Percentiles rank a stretch among this genome's conserved stretches.
phyloP scores from a whole-genome alignment of 2,797 vertebrate species.

The Taenioides sp. region DNA sequence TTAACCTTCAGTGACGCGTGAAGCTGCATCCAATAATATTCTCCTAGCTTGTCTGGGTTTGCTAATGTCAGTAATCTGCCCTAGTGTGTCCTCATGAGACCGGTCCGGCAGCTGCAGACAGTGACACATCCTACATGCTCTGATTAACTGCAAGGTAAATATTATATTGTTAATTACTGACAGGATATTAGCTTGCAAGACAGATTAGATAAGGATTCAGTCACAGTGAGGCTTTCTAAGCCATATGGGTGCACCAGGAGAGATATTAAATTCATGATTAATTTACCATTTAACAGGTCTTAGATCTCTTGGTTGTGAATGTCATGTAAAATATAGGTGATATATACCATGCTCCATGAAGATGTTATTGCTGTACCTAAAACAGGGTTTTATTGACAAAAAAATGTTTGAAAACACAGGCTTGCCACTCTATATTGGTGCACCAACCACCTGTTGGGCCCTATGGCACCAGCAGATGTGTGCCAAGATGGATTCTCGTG shows the following conservation, averaged over 20 bases:
- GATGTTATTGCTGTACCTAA: no score
- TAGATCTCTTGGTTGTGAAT: neutral
- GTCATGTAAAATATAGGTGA: neutral
- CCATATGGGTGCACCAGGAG: neutral
- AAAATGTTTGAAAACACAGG: no score
- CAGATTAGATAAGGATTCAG: conserved; percentile 38
- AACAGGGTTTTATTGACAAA: no score
- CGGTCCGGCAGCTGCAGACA: conserved; percentile 34
- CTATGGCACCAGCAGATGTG: no score
- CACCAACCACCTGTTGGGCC: no score
- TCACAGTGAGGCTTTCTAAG: conserved; percentile 17
- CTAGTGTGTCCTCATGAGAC: conserved; percentile 22
- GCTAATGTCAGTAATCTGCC: conserved; percentile 21
- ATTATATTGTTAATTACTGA: conserved; percentile 47
- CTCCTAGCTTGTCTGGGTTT: conserved; percentile 28
- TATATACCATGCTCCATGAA: no score
- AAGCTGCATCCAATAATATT: conserved; percentile 36
- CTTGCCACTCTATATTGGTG: no score
- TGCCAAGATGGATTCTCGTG: no score
- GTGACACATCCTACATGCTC: conserved; percentile 35
- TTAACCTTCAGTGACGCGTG: conserved; percentile 37
- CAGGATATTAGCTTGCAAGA: conserved; percentile 34
- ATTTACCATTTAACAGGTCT: neutral
- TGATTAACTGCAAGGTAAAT: conserved; percentile 59
- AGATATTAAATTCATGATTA: neutral